Conservation (phyloP, 2,797 vertebrate species). For the Mormyrus hasselquistii region DNA sequence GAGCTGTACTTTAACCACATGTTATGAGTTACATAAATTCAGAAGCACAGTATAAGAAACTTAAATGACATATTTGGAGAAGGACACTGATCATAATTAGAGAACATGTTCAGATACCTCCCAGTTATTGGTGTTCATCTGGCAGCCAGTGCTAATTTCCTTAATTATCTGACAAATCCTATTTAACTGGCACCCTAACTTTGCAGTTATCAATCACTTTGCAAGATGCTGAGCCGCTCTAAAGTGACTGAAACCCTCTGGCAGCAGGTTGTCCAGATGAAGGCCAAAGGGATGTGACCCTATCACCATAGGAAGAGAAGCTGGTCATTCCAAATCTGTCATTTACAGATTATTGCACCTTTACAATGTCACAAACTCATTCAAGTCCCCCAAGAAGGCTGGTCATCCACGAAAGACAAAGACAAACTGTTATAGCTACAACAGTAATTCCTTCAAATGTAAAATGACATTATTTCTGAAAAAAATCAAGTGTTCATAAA, state of each 20-base stretch:
- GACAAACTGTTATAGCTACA: neutral
- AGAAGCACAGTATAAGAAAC: neutral
- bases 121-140: neutral
- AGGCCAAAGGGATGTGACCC: neutral
- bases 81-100: neutral
- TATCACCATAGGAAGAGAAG: neutral
- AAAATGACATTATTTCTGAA: neutral
- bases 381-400: no score
- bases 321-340: neutral
- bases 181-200: neutral
- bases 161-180: neutral
- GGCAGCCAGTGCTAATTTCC: no score
- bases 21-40: neutral
- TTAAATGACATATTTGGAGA: neutral
- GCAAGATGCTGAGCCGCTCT: neutral
- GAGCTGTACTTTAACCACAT: neutral
- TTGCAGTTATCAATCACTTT: neutral
- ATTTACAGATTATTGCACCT: no score
- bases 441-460: neutral
- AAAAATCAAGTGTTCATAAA: neutral
- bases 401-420: neutral
- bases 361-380: no score
- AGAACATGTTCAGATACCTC: neutral
- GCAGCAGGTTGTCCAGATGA: neutral
- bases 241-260: neutral